phyloP scores from a whole-genome alignment of 2,797 vertebrate genomes.

The Mus minutoides region DNA sequence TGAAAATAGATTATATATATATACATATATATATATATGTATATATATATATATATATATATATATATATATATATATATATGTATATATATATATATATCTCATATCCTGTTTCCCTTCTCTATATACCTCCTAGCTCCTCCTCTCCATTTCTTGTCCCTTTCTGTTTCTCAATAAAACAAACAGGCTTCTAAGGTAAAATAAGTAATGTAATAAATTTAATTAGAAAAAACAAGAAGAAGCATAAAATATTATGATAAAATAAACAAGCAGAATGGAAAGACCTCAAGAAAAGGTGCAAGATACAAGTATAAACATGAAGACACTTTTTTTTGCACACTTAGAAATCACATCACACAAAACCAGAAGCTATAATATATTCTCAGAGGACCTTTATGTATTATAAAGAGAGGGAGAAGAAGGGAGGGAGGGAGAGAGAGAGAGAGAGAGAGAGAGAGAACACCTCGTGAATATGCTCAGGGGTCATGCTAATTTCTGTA shows the following conservation, averaged over 20 bases:
- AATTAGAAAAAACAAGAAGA: not conserved
- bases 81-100: too few relatives aligned
- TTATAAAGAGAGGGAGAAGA: too few relatives aligned
- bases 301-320: not conserved
- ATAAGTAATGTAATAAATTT: not conserved
- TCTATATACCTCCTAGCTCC: too few relatives aligned
- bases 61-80: too few relatives aligned
- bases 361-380: not conserved
- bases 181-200: not conserved
- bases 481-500: not conserved
- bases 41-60: too few relatives aligned
- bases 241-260: not conserved
- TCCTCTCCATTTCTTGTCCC: too few relatives aligned
- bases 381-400: not conserved
- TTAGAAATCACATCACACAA: not conserved
- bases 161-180: not conserved
- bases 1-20: not conserved
- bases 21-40: too few relatives aligned
- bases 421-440: not conserved
- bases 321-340: not conserved
- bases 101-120: not conserved
- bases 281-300: not conserved
- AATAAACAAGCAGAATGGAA: not conserved
- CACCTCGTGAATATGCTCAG: not conserved
- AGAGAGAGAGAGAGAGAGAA: too few relatives aligned